Conservation (phyloP, 2,797 vertebrate genomes). For the Luscinia megarhynchos region DNA sequence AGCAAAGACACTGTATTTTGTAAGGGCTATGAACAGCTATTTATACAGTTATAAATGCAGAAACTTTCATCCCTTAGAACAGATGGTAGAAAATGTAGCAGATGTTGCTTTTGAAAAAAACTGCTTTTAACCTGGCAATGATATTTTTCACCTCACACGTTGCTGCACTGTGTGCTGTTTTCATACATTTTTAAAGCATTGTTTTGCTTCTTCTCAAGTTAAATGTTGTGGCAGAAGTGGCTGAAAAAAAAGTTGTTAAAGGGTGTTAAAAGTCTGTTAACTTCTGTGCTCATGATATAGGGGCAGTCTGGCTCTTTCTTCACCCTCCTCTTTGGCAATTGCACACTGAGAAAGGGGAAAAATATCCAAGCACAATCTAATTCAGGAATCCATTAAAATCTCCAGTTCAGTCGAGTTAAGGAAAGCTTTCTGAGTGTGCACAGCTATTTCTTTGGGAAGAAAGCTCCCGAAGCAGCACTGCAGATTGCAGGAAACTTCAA, state of each 20-base stretch:
- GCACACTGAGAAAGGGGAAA: background rate
- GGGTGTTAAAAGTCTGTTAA: background rate
- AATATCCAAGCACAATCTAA: background rate
- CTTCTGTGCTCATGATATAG: background rate
- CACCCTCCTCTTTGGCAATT: background rate
- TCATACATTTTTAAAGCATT: background rate
- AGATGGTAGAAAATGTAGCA: background rate
- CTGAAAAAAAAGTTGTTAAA: background rate
- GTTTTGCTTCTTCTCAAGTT: background rate
- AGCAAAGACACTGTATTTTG: background rate
- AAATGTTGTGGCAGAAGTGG: background rate
- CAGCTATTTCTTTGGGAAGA: background rate
- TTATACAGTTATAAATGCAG: background rate
- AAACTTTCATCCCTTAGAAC: background rate
- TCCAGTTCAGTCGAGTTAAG: background rate
- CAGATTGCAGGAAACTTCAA: background rate
- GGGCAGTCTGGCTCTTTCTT: background rate
- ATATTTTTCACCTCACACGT: background rate
- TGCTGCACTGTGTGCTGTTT: background rate
- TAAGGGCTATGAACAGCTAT: background rate
- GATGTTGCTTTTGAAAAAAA: background rate
- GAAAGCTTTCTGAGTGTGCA: background rate
- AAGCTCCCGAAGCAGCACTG: background rate
- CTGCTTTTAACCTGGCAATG: background rate
- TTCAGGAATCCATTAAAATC: background rate